Evolutionary conservation across 1,140 invertebrate genomes (phyloP).

Genomic region (Drosophila leontia): DNA sequence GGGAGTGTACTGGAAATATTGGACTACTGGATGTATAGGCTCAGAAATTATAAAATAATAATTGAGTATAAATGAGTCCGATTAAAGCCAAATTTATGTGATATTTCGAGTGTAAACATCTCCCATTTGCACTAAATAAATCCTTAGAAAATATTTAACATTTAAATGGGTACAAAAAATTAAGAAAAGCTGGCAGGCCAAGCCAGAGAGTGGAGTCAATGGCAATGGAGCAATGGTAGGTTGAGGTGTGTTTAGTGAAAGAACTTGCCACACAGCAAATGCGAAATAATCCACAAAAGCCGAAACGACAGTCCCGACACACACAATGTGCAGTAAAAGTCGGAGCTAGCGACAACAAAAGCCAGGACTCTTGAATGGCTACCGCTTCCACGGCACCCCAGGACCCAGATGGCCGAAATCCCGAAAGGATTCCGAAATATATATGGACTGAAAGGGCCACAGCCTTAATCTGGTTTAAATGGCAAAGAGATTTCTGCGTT

Average conservation of each 20-base stretch:
- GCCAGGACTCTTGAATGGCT: constrained; percentile 57
- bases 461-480: constrained; percentile 77
- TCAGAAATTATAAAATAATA: background rate
- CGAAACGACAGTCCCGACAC: constrained; percentile 43
- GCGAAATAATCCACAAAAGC: constrained; percentile 75
- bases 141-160: constrained; percentile 71
- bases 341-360: constrained; percentile 73
- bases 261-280: constrained; percentile 55
- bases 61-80: background rate
- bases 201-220: background rate
- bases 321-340: constrained; percentile 68
- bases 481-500: constrained; percentile 60
- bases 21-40: too few species aligned
- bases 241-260: constrained; percentile 8
- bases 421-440: constrained; percentile 33
- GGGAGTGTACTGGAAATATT: too few species aligned
- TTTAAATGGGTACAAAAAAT: constrained; percentile 74
- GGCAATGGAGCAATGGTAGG: background rate
- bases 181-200: constrained; percentile 56
- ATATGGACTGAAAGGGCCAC: constrained; percentile 34
- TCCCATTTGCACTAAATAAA: constrained; percentile 39
- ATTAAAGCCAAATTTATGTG: background rate
- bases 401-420: constrained; percentile 17
- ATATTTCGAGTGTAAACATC: background rate
- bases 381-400: constrained; percentile 22